Percentiles rank a stretch among this genome's conserved stretches.
Conservation (phyloP, 2,888 invertebrate species). For the Tiphia femorata region DNA sequence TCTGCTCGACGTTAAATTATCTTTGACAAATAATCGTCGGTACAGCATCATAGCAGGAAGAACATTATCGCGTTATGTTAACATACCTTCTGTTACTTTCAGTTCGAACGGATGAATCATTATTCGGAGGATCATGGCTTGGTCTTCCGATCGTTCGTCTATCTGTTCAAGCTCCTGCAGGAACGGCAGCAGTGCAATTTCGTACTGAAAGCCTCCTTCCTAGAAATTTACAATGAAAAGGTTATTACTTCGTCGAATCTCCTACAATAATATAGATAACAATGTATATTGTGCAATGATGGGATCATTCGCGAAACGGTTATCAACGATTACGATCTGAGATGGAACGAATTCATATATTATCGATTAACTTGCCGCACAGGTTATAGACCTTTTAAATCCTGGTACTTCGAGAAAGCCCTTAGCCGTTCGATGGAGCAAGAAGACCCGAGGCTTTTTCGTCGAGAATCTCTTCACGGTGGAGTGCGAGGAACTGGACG, state of each 20-base stretch:
- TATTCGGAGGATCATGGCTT: slow-evolving; percentile 85
- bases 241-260: slow-evolving; percentile 69
- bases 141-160: slow-evolving; percentile 90
- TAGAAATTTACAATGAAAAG: slow-evolving; percentile 98
- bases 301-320: neutral
- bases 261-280: neutral
- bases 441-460: slow-evolving; percentile 92
- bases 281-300: neutral
- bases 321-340: too few relatives aligned
- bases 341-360: too few relatives aligned
- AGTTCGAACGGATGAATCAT: slow-evolving; percentile 78
- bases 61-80: too few relatives aligned
- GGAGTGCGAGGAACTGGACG: slow-evolving; percentile 93
- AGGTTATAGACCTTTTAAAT: slow-evolving; percentile 95
- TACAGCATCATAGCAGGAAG: too few relatives aligned
- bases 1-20: too few relatives aligned
- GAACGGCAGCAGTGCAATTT: slow-evolving; percentile 84
- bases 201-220: slow-evolving; percentile 90
- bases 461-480: slow-evolving; percentile 97
- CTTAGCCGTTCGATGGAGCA: slow-evolving; percentile 92
- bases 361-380: slow-evolving; percentile 35
- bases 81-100: too few relatives aligned
- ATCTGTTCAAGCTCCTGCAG: slow-evolving; percentile 87
- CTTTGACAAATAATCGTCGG: too few relatives aligned
- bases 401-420: slow-evolving; percentile 86